Evolutionary conservation across 1,140 invertebrate genomes (phyloP).

Genomic region (Pentalonia nigronervosa): DNA sequence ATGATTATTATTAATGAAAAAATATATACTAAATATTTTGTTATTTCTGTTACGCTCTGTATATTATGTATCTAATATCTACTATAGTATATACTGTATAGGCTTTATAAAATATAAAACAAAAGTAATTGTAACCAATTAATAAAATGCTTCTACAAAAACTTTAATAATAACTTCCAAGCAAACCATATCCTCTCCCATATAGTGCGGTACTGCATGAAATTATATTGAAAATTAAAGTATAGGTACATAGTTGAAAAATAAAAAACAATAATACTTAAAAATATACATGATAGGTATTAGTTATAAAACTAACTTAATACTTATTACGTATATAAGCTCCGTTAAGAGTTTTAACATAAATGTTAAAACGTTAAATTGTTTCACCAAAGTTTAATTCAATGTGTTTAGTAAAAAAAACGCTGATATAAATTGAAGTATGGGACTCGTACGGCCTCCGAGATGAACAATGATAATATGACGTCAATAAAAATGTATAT

Average conservation of each 20-base stretch:
- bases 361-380: neutral
- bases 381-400: neutral
- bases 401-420: neutral
- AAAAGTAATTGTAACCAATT: neutral
- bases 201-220: neutral
- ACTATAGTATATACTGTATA: neutral
- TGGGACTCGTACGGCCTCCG: neutral
- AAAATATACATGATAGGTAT: too few relatives aligned
- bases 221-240: neutral
- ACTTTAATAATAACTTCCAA: neutral
- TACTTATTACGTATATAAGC: neutral
- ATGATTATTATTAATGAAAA: neutral
- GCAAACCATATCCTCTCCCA: neutral
- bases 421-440: neutral
- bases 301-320: neutral
- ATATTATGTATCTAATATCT: too few relatives aligned
- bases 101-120: neutral
- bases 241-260: neutral
- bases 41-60: neutral
- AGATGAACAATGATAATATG: constrained; percentile 1
- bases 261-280: neutral
- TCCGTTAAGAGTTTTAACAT: neutral
- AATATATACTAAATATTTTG: neutral
- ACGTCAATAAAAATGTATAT: neutral
- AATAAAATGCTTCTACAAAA: neutral